Evolutionary conservation across 2,888 invertebrate species (phyloP).

Genomic region (Thymelicus acteon): DNA sequence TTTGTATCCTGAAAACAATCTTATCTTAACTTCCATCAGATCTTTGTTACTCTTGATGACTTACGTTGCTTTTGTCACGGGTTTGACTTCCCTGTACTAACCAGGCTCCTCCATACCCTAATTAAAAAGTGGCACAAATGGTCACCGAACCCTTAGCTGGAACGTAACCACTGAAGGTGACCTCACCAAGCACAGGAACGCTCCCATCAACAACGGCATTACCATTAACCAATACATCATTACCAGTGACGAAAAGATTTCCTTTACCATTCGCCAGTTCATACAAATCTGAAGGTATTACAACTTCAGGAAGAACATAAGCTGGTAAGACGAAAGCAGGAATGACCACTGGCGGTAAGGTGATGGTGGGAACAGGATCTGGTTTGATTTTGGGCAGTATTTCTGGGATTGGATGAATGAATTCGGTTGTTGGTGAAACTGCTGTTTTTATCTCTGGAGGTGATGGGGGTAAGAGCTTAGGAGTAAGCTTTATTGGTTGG

Average conservation of each 20-base stretch:
- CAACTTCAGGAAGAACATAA: conserved; percentile 22
- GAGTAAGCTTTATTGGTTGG: neutral
- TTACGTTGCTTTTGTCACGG: too few species aligned
- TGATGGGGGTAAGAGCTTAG: neutral
- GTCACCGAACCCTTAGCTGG: conserved; percentile 18
- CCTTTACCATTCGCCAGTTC: neutral
- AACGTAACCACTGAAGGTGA: conserved; percentile 20
- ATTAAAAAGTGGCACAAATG: neutral
- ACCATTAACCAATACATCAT: conserved; percentile 15
- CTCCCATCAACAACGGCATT: conserved; percentile 7
- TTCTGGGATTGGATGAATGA: neutral
- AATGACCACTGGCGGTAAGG: conserved; percentile 22
- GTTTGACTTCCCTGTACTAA: too few species aligned
- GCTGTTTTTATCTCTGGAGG: neutral
- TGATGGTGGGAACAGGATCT: neutral
- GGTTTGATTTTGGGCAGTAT: neutral
- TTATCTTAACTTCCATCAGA: too few species aligned
- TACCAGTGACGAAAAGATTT: neutral
- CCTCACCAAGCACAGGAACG: conserved; percentile 13
- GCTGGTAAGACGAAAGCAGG: conserved; percentile 18
- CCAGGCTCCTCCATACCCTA: too few species aligned
- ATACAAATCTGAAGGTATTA: conserved; percentile 5
- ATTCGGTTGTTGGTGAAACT: too few species aligned
- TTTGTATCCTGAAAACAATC: too few species aligned
- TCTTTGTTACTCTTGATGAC: too few species aligned